These are phyloP conservation scores for Cirrhinus mrigala DNA, from an alignment of 2,797 vertebrate species.

Conservation along the genomic window DNA sequence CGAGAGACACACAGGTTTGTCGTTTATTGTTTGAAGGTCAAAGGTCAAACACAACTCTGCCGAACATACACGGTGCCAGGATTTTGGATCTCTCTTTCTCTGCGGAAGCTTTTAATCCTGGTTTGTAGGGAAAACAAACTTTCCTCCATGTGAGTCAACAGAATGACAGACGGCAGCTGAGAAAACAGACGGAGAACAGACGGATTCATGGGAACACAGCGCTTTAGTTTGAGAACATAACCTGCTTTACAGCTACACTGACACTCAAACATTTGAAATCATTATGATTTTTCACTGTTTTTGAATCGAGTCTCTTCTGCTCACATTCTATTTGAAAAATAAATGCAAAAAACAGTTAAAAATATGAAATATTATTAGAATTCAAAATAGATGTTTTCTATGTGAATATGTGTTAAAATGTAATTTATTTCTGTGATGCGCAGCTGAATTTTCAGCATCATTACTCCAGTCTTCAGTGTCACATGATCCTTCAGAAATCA, in stretches of 20 bases:
- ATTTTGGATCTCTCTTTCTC: background rate
- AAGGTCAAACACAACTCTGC: background rate
- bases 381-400: background rate
- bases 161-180: conserved; percentile 53
- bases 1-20: background rate
- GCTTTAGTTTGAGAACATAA: background rate
- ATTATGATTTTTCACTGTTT: no score
- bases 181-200: conserved; percentile 39
- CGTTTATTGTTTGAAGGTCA: background rate
- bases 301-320: background rate
- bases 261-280: no score
- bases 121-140: conserved; percentile 59
- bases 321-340: no score
- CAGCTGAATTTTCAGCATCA: background rate
- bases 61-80: no score
- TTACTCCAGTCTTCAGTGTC: background rate
- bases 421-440: background rate
- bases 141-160: conserved; percentile 55
- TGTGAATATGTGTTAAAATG: background rate
- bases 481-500: background rate
- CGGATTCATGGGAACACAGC: background rate
- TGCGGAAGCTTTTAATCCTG: conserved; percentile 59
- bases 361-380: rapidly evolving
- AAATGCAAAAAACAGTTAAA: no score
- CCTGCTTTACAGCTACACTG: no score